A percentile compares a stretch with the other conserved stretches of the same genome.
These are phyloP conservation scores for Microcebus ravelobensis DNA, from an alignment of 2,113 vertebrate genomes.

Conservation along the genomic window DNA sequence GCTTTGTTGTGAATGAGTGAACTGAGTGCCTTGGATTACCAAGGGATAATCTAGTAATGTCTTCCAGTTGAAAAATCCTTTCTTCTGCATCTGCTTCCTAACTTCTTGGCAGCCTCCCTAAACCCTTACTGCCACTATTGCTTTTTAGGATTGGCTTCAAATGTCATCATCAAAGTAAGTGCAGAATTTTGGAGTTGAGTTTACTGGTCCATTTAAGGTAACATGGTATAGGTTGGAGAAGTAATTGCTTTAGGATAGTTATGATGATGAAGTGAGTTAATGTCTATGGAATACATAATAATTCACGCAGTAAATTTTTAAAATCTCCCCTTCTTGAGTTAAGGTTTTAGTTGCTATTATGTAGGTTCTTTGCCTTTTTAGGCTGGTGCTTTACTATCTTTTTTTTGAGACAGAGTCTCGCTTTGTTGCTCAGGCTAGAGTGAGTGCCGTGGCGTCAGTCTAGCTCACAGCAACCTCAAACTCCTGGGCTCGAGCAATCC, in stretches of 20 bases:
- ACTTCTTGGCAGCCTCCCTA: neutral
- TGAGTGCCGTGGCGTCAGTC: too few species aligned
- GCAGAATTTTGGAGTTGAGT: neutral
- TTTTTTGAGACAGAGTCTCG: too few species aligned
- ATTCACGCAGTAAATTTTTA: neutral
- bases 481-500: too few species aligned
- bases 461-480: too few species aligned
- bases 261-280: neutral
- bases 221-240: neutral
- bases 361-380: neutral
- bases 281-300: neutral
- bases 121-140: neutral
- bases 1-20: slow-evolving; percentile 9
- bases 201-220: neutral
- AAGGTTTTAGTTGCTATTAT: neutral
- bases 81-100: neutral
- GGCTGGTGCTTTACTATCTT: neutral
- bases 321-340: neutral
- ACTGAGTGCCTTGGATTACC: neutral
- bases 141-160: neutral
- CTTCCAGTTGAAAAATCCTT: neutral
- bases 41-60: neutral
- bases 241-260: neutral
- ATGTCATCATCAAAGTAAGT: neutral
- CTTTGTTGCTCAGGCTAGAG: too few species aligned